Percentiles rank a stretch among this genome's conserved stretches.
Conservation (phyloP, 1,140 invertebrate species). For the Drosophila micromelanica region DNA sequence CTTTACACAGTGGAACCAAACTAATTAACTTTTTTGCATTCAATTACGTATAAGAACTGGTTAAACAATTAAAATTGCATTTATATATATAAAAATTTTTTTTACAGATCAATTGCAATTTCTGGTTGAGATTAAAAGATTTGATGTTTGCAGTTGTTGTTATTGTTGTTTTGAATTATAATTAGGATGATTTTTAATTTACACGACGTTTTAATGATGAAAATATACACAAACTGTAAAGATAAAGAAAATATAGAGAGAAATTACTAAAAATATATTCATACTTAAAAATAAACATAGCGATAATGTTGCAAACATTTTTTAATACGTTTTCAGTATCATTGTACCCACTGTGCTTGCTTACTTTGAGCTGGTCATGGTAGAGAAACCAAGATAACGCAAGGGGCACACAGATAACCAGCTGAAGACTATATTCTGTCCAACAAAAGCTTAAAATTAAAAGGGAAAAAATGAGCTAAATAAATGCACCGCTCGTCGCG, state of each 20-base stretch:
- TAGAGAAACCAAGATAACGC: constrained; percentile 60
- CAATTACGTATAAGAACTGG: constrained; percentile 64
- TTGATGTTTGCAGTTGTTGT: constrained; percentile 32
- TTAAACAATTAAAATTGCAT: constrained; percentile 51
- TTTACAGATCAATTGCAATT: constrained; percentile 65
- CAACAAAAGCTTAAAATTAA: constrained; percentile 51
- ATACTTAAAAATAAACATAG: not conserved
- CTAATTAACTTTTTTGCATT: constrained; percentile 52
- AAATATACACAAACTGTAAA: constrained; percentile 81
- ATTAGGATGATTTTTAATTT: constrained; percentile 78
- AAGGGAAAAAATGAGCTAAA: constrained; percentile 38
- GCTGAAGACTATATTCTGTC: constrained; percentile 36
- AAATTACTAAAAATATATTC: not conserved
- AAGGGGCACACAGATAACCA: constrained; percentile 47
- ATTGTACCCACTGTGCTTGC: constrained; percentile 49
- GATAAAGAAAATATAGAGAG: constrained; percentile 32
- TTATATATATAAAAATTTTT: constrained; percentile 25
- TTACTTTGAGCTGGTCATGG: constrained; percentile 77
- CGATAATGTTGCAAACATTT: not conserved
- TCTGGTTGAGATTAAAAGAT: constrained; percentile 49
- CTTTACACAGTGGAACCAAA: constrained; percentile 71
- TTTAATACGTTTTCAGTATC: not conserved
- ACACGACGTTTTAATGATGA: constrained; percentile 81
- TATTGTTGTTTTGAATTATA: constrained; percentile 62
- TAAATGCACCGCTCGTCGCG: constrained; percentile 46